Conservation (phyloP, 2,797 vertebrate species). For the Triplophysa bombifrons region DNA sequence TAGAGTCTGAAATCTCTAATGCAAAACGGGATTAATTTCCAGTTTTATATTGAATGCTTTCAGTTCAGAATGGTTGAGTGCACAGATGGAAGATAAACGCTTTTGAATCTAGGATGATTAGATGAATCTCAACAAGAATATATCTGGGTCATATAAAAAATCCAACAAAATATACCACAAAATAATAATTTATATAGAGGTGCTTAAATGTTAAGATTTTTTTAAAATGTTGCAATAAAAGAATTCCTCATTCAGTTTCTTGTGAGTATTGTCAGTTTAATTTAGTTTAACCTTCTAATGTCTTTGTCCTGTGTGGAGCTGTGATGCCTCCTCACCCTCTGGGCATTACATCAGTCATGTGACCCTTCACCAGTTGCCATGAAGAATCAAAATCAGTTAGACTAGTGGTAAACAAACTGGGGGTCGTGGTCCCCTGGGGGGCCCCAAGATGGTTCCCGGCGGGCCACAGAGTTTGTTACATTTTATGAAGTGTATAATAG, state of each 20-base stretch:
- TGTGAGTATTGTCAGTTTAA: constrained; percentile 30
- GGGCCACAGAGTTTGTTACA: too few relatives aligned
- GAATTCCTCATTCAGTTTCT: not conserved
- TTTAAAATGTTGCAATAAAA: not conserved
- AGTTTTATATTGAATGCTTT: not conserved
- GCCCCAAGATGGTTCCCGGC: too few relatives aligned
- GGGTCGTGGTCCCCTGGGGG: not conserved
- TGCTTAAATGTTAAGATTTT: too few relatives aligned
- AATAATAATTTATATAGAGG: not conserved
- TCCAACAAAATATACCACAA: not conserved
- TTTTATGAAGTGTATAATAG: too few relatives aligned
- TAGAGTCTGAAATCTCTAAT: not conserved
- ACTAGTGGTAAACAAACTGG: not conserved
- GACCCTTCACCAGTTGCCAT: not conserved
- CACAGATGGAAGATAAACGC: not conserved
- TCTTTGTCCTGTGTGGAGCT: not conserved
- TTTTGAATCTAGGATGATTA: not conserved
- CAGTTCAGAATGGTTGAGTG: not conserved
- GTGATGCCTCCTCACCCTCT: constrained; percentile 4
- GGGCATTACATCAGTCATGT: constrained; percentile 33
- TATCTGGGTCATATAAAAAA: not conserved
- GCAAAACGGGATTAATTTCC: not conserved
- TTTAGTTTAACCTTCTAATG: constrained; percentile 41
- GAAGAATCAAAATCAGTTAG: constrained; percentile 7
- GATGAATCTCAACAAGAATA: not conserved